Evolutionary conservation across 2,888 invertebrate genomes (phyloP).

Genomic region (Phengaris arion): DNA sequence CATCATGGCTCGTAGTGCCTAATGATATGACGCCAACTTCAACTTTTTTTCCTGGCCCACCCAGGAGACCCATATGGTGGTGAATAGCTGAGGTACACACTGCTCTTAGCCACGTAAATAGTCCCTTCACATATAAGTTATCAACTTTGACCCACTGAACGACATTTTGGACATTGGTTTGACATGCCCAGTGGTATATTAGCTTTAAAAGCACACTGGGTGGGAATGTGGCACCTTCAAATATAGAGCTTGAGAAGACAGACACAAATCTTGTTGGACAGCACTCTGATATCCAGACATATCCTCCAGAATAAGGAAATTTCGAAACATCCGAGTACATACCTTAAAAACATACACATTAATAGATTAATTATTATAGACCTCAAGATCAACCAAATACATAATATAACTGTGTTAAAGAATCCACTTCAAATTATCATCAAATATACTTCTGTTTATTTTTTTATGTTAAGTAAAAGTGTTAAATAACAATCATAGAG

Average conservation of each 20-base stretch:
- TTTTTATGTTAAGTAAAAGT: too few species aligned
- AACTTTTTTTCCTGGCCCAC: conserved; percentile 84
- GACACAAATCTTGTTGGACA: conserved; percentile 92
- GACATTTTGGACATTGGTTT: conserved; percentile 93
- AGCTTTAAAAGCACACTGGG: conserved; percentile 90
- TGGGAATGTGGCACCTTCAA: conserved; percentile 91
- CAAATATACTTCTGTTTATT: too few species aligned
- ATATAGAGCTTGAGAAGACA: conserved; percentile 91
- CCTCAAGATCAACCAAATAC: too few species aligned
- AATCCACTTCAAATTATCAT: too few species aligned
- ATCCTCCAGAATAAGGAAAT: conserved; percentile 93
- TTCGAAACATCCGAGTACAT: conserved; percentile 92
- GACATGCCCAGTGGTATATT: conserved; percentile 95
- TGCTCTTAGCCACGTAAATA: conserved; percentile 83
- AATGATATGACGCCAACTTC: conserved; percentile 93
- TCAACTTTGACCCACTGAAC: conserved; percentile 91
- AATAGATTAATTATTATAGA: too few species aligned
- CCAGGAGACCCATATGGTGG: conserved; percentile 86
- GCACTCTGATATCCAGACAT: conserved; percentile 94
- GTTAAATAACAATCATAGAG: too few species aligned
- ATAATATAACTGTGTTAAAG: background rate
- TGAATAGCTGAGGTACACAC: conserved; percentile 90
- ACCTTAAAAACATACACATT: conserved; percentile 61
- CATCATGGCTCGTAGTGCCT: conserved; percentile 90
- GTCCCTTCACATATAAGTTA: conserved; percentile 76